Evolutionary conservation across 2,113 vertebrate genomes (phyloP).

Genomic region (Haemorhous mexicanus): DNA sequence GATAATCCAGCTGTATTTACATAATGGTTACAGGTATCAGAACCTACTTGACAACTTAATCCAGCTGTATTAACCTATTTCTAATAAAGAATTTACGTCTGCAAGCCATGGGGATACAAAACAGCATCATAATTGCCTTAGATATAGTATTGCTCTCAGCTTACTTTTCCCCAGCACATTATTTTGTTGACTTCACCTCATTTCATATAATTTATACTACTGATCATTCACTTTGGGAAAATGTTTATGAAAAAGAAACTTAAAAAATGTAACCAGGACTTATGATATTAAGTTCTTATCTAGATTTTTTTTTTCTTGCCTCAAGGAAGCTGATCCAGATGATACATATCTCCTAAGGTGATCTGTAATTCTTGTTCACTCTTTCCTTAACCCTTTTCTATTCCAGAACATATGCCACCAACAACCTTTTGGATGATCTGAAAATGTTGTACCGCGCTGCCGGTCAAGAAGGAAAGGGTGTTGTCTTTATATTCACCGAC

Average conservation of each 20-base stretch:
- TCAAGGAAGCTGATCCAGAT: background rate
- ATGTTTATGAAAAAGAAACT: background rate
- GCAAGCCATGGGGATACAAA: background rate
- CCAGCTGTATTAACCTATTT: background rate
- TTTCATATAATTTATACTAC: background rate
- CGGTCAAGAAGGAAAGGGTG: conserved; percentile 78
- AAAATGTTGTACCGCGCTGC: conserved; percentile 80
- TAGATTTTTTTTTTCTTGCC: background rate
- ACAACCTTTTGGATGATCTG: conserved; percentile 84
- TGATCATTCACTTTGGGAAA: background rate
- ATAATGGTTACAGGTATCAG: background rate
- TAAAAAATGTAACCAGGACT: background rate
- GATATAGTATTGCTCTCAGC: background rate
- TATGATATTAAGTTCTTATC: background rate
- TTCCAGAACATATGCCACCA: conserved; percentile 77
- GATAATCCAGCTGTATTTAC: background rate
- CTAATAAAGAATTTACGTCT: background rate
- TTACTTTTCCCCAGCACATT: background rate
- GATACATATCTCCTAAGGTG: background rate
- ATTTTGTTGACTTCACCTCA: background rate
- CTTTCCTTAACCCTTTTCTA: background rate
- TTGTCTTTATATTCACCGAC: conserved; percentile 84
- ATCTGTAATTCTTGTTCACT: background rate
- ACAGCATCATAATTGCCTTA: background rate
- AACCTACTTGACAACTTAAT: background rate